Conservation (phyloP, 1,140 invertebrate genomes). For the Bombus sibiricus region DNA sequence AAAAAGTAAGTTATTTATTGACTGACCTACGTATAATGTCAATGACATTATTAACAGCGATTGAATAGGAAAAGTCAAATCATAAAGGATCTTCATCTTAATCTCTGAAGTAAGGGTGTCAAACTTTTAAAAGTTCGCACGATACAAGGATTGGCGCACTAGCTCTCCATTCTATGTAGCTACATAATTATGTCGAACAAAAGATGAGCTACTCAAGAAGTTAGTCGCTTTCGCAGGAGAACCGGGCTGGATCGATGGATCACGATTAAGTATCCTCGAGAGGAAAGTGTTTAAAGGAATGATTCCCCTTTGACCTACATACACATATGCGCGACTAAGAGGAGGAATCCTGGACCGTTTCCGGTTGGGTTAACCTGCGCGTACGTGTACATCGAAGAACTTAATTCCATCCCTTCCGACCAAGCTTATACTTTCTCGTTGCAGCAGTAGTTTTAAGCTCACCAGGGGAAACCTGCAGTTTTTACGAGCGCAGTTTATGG, state of each 20-base stretch:
- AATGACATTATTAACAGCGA: no score
- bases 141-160: background rate
- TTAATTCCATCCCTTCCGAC: background rate
- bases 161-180: background rate
- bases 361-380: slow-evolving; percentile 18
- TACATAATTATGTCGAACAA: background rate
- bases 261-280: slow-evolving; percentile 51
- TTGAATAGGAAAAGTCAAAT: no score
- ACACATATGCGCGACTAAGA: background rate
- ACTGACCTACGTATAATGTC: no score
- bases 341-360: slow-evolving; percentile 24
- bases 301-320: slow-evolving; percentile 53
- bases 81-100: no score
- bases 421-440: background rate
- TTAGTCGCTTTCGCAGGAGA: slow-evolving; percentile 16
- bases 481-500: slow-evolving; percentile 64
- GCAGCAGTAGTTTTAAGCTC: slow-evolving; percentile 44
- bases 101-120: background rate
- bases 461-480: slow-evolving; percentile 38
- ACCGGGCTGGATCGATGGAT: slow-evolving; percentile 53
- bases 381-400: background rate
- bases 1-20: no score
- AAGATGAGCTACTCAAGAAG: slow-evolving; percentile 11
- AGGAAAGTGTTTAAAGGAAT: slow-evolving; percentile 10
- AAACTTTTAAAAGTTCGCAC: slow-evolving; percentile 1